Conservation (phyloP, 2,888 invertebrate genomes). For the Dryobota labecula region DNA sequence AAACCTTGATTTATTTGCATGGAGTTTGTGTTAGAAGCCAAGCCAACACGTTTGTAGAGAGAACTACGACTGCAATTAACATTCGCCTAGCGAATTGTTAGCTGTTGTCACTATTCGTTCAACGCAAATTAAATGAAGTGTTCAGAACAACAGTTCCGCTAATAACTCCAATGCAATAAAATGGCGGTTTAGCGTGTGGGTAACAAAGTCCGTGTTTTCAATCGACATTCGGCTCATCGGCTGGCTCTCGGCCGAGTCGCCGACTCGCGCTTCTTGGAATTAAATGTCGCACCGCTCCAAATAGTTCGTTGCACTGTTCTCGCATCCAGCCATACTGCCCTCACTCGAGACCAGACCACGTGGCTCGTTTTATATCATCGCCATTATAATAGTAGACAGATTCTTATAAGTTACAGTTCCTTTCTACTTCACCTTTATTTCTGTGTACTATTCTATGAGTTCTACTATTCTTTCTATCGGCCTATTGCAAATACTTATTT, state of each 20-base stretch:
- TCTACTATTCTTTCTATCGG: slow-evolving; percentile 19
- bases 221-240: slow-evolving; percentile 70
- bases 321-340: slow-evolving; percentile 57
- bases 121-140: slow-evolving; percentile 54
- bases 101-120: slow-evolving; percentile 46
- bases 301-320: slow-evolving; percentile 84
- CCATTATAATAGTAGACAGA: slow-evolving; percentile 18
- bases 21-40: slow-evolving; percentile 21
- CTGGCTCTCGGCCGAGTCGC: slow-evolving; percentile 73
- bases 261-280: slow-evolving; percentile 77
- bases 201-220: slow-evolving; percentile 54
- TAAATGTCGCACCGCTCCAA: slow-evolving; percentile 80
- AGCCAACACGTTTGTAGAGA: slow-evolving; percentile 11
- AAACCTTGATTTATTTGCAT: slow-evolving; percentile 42
- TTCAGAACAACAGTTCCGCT: slow-evolving; percentile 56
- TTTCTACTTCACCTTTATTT: slow-evolving; percentile 23
- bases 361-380: slow-evolving; percentile 30
- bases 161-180: slow-evolving; percentile 64
- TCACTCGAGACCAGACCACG: slow-evolving; percentile 48
- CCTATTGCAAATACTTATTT: slow-evolving; percentile 29
- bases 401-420: background rate
- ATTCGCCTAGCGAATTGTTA: slow-evolving; percentile 27
- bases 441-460: slow-evolving; percentile 21
- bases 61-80: slow-evolving; percentile 18
- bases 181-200: slow-evolving; percentile 58